Percentiles rank a stretch among this genome's conserved stretches.
These are phyloP conservation scores for Gorsachius magnificus DNA, from an alignment of 2,797 vertebrate genomes.

Conservation along the genomic window DNA sequence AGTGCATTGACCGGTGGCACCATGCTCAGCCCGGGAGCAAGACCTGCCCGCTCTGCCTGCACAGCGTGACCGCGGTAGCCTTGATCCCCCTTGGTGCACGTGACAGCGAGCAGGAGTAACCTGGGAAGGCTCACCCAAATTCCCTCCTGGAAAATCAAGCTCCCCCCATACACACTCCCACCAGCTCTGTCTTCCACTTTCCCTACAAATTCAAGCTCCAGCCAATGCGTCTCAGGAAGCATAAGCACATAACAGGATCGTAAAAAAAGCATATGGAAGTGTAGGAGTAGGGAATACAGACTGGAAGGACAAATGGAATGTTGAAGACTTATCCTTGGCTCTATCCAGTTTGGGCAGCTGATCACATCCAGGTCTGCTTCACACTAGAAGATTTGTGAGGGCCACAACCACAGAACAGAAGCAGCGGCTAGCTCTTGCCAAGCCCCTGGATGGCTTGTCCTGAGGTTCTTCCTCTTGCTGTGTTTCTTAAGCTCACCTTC, in stretches of 20 bases:
- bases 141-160: background rate
- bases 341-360: background rate
- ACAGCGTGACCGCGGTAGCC: fast-evolving
- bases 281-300: background rate
- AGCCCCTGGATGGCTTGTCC: background rate
- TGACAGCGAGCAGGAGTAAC: fast-evolving
- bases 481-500: background rate
- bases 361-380: background rate
- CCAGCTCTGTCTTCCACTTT: background rate
- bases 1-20: slow-evolving; percentile 87
- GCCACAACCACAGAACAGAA: background rate
- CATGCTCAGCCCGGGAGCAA: slow-evolving; percentile 78
- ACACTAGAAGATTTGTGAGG: background rate
- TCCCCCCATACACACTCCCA: fast-evolving
- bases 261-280: background rate
- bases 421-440: background rate
- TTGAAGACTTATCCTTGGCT: background rate
- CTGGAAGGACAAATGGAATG: background rate
- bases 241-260: background rate
- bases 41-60: slow-evolving; percentile 85
- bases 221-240: background rate
- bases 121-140: background rate
- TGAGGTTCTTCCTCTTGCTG: background rate
- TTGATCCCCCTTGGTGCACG: background rate
- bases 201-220: background rate